Evolutionary conservation across 2,888 invertebrate species (phyloP).

Genomic region (Fragum fragum): DNA sequence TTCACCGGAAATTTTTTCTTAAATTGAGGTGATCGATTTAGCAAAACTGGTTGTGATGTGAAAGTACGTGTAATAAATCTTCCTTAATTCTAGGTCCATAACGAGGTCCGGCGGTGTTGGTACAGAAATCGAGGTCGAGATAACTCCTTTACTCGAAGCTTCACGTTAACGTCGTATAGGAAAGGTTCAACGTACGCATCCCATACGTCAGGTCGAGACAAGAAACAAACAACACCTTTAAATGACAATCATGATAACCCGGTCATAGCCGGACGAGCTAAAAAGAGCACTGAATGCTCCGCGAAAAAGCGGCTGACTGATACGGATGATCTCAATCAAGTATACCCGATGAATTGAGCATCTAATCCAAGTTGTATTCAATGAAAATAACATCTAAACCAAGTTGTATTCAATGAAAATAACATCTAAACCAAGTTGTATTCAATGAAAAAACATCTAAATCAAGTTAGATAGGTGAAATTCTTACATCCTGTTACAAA

Average conservation of each 20-base stretch:
- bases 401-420: background rate
- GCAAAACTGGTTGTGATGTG: background rate
- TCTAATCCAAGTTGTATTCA: background rate
- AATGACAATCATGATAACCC: constrained; percentile 1
- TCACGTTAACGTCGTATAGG: constrained; percentile 47
- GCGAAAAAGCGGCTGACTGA: constrained; percentile 6
- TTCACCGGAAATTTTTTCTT: too few relatives aligned
- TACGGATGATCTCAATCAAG: constrained; percentile 10
- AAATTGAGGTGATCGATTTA: too few relatives aligned
- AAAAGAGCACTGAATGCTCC: background rate
- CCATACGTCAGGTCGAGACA: constrained; percentile 15
- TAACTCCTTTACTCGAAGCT: constrained; percentile 38
- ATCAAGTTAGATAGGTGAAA: too few relatives aligned
- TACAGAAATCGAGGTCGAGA: constrained; percentile 40
- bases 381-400: background rate
- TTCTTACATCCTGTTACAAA: too few relatives aligned
- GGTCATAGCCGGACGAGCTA: background rate
- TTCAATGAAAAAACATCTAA: background rate
- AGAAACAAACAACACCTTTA: background rate
- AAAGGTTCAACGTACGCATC: constrained; percentile 36
- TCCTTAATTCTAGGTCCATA: constrained; percentile 46
- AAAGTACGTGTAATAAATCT: background rate
- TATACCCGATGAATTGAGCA: constrained; percentile 8
- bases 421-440: background rate
- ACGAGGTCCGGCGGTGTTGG: constrained; percentile 53